Evolutionary conservation across 2,888 invertebrate genomes (phyloP), one percentile per base, ranked within the genome.

Genomic region (Liopterus haemorrhoidalis): DNA sequence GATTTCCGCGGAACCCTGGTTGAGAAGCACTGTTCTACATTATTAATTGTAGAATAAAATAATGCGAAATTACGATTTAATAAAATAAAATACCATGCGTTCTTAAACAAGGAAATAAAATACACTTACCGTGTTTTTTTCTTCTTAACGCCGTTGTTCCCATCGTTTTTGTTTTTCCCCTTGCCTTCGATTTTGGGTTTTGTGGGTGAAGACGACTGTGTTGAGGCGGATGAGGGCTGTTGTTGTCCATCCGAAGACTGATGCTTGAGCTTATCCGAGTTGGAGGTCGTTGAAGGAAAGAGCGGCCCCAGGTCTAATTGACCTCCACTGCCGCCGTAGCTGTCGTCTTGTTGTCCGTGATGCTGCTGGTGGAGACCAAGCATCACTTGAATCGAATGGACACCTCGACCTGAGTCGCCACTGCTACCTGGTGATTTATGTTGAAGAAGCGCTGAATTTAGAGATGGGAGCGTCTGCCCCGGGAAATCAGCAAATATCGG

Each of bases 101-200:
- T 15, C 9, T 8, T 32, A 30, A 15, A 19, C 16, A 40, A 9
- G 19, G 15, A 41, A 41, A 1, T 25, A 9, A 30, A 12, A 4
- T 39, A 39, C 19, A 60, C 67, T 64, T 66, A 90, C 91, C 91
- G 85, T 41, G 91, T 91, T 71, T 91, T 91, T 70, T 91, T 91
- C 71, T 91, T 91, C 67, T 91, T 91, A 24, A 88, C 85, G 35
- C 87, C 87, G 64, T 85, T 88, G 58, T 85, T 87, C 64, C 87
- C 87, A 57, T 76, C 78, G 66, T 88, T 88, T 68, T 90, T 83
- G 60, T 85, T 85, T 57, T 83, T 45, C 4, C 81, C 60, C 79
- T 83, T 51, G 77, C 78, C 58, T 73, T 74, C 6, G 63, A 61
- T 4, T 74, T 69, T 6, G 76, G 69, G 5, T 71, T 20, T 66